Evolutionary conservation across 1,140 invertebrate species (phyloP).

Genomic region (Ephestia elutella): DNA sequence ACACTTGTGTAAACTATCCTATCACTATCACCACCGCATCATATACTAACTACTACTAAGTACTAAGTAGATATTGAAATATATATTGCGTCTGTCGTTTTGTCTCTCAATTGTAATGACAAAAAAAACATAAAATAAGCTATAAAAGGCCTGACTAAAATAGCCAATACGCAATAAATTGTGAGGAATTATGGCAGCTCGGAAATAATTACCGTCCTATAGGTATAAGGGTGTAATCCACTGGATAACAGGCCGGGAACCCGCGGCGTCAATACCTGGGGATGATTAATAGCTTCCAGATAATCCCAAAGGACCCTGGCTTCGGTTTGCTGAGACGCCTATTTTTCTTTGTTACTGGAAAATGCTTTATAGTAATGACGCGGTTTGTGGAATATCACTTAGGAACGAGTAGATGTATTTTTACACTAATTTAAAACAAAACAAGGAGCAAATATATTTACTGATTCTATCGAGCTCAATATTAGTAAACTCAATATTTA

Average conservation of each 20-base stretch:
- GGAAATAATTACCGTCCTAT: neutral
- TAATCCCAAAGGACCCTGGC: constrained; percentile 41
- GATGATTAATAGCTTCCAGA: constrained; percentile 55
- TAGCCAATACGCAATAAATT: too few species aligned
- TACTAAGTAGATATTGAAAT: too few species aligned
- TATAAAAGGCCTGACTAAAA: neutral
- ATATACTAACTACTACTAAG: too few species aligned
- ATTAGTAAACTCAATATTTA: too few species aligned
- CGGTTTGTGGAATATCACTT: neutral
- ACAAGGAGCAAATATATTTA: too few species aligned
- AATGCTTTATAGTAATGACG: neutral
- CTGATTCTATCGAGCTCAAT: too few species aligned
- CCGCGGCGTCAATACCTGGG: constrained; percentile 41
- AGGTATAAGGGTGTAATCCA: constrained; percentile 37
- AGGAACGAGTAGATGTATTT: neutral
- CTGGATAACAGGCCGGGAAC: constrained; percentile 35
- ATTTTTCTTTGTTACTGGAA: neutral
- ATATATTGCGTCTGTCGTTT: too few species aligned
- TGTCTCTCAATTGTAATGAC: too few species aligned
- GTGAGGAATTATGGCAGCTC: neutral
- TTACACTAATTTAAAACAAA: too few species aligned
- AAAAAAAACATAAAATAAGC: too few species aligned
- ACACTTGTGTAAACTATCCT: too few species aligned
- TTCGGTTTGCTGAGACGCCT: constrained; percentile 16
- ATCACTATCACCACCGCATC: too few species aligned